phyloP scores from a whole-genome alignment of 2,797 vertebrate genomes.

The Psittacula derbiana region DNA sequence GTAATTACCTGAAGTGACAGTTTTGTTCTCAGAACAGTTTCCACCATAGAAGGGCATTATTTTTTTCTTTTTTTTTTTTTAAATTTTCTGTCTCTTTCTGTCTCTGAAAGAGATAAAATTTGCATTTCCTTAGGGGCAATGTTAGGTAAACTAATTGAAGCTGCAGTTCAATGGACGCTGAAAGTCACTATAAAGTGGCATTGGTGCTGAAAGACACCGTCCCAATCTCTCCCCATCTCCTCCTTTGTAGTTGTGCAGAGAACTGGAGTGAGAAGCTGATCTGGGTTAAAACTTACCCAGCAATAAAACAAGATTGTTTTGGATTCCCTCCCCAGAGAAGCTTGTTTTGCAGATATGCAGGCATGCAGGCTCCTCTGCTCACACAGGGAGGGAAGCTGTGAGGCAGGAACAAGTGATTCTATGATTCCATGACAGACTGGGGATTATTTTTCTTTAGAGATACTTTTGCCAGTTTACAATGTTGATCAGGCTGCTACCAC shows the following conservation, averaged over 20 bases:
- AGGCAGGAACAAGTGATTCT: not conserved
- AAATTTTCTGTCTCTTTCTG: not conserved
- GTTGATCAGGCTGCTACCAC: not conserved
- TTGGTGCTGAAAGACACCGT: not conserved
- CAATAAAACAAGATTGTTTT: not conserved
- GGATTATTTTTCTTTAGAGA: not conserved
- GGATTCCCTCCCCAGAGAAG: not conserved
- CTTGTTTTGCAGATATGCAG: not conserved
- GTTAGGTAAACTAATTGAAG: not conserved
- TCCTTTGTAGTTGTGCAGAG: not conserved
- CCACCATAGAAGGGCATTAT: accelerated
- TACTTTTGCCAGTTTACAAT: not conserved
- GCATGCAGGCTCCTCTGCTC: not conserved
- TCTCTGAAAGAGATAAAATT: not conserved
- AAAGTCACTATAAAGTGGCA: not conserved
- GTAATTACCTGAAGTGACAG: not conserved
- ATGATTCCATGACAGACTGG: not conserved
- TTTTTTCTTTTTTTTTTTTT: not conserved
- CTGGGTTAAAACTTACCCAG: not conserved
- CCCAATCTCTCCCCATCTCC: not conserved
- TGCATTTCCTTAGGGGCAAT: not conserved
- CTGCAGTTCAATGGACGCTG: not conserved
- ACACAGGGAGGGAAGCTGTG: not conserved
- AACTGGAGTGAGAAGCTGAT: not conserved
- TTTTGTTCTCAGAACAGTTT: not conserved